Base-by-base conservation (phyloP, 2,797 vertebrate genomes). In the Dromococcyx pavoninus region DNA sequence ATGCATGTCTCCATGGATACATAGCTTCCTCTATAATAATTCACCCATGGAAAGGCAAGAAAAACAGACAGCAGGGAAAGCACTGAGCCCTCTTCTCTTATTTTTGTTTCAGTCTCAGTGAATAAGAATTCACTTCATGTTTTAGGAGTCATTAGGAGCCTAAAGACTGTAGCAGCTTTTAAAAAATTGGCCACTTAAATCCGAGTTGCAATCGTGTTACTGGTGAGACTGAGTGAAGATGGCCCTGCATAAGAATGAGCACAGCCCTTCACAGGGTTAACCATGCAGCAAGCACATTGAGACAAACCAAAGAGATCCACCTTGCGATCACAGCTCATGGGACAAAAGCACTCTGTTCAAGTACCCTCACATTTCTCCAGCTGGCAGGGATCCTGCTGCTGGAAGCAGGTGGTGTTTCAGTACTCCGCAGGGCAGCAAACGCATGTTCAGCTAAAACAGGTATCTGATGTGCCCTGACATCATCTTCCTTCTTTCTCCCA, bases 81-180 rank as follows among this genome's bases (percentile, higher is more conserved):
- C 80, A 85, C 48, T 58, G 86, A 91, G 88, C 74, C 64, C 77
- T 83, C 89, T 84, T 39, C 67, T 82, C 67, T 82, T 80, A 71
- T 91, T 94, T 95, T 94, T 93, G 79, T 89, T 93, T 93, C 62
- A 13, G 39, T 77, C 84, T 62, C 87, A 67, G 75, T 84, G 92
- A 94, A 91, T 25, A 83, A 78, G 77, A 95, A 95, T 93, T 89
- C 88, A 75, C 78, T 94, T 89, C 39, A 53, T 91, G 66, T 87
- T 94, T 93, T 39, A 81, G 75, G 92, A 96, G 66, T 94, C 95
- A 92, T 96, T 96, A 96, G 93, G 83, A 95, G 74, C 86, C 93
- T 96, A 97, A 96, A 94, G 89, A 89, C 95, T 95, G 95, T 74
- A 93, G 80, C 96, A 87, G 94, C 86, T 90, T 95, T 92, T 83